phyloP scores from a whole-genome alignment of 2,888 invertebrate species.

The Hylaea fasciaria region DNA sequence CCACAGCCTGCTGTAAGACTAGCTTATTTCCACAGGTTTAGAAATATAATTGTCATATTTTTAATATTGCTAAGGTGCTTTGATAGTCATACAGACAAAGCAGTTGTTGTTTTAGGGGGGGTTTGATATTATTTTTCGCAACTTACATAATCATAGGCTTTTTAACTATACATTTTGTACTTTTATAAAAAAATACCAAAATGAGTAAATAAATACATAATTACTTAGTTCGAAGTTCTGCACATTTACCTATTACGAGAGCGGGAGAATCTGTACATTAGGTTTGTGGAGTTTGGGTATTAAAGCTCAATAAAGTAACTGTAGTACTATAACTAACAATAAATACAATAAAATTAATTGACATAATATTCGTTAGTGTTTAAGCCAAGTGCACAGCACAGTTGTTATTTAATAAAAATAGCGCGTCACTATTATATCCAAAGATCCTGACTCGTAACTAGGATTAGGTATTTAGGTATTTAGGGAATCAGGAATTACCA shows the following conservation, averaged over 20 bases:
- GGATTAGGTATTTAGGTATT: no score
- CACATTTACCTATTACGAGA: not conserved
- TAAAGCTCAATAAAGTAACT: conserved; percentile 17
- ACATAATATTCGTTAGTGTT: conserved; percentile 20
- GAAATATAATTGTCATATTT: not conserved
- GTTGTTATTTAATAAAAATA: conserved; percentile 2
- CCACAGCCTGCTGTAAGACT: conserved; percentile 41
- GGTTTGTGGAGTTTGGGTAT: not conserved
- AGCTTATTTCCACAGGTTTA: conserved; percentile 17
- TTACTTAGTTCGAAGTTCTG: not conserved
- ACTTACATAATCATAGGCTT: not conserved
- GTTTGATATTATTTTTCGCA: not conserved
- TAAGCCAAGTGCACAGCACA: not conserved
- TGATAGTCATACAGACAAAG: not conserved
- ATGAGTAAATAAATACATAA: not conserved
- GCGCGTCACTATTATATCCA: no score
- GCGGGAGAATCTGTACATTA: conserved; percentile 1
- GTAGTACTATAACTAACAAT: conserved; percentile 13
- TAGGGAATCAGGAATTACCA: no score
- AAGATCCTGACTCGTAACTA: no score
- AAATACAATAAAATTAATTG: conserved; percentile 32
- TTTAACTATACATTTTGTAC: conserved; percentile 8
- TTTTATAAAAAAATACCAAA: not conserved
- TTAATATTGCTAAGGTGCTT: not conserved
- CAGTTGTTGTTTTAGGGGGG: not conserved